Conservation (phyloP, 2,888 invertebrate genomes). For the Eumerus sabulonum region DNA sequence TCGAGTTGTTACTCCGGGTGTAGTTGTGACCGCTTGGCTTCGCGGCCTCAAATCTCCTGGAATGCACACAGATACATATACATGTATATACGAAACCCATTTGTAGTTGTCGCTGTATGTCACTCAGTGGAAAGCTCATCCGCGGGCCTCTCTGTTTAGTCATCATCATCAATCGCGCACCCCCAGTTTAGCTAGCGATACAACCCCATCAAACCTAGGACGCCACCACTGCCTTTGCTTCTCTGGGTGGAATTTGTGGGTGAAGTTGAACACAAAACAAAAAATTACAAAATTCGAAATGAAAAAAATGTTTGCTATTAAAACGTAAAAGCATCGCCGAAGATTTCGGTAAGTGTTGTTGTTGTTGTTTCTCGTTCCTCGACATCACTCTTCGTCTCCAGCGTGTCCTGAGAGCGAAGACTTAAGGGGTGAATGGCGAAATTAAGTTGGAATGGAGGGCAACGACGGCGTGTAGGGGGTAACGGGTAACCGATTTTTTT, state of each 20-base stretch:
- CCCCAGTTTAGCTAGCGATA: constrained; percentile 25
- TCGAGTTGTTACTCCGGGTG: constrained; percentile 24
- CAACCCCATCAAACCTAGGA: constrained; percentile 60
- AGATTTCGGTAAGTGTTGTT: constrained; percentile 66
- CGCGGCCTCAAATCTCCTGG: constrained; percentile 22
- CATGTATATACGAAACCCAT: neutral
- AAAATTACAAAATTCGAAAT: constrained; percentile 44
- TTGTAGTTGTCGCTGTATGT: constrained; percentile 46
- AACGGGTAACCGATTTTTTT: constrained; percentile 64
- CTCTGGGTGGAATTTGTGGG: no score
- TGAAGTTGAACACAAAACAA: neutral
- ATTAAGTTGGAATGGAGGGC: constrained; percentile 64
- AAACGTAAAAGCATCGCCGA: constrained; percentile 66
- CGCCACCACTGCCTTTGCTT: constrained; percentile 6
- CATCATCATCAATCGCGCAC: constrained; percentile 66
- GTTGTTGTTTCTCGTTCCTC: constrained; percentile 43
- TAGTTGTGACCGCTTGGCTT: neutral
- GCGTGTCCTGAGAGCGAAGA: constrained; percentile 58
- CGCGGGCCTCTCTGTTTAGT: constrained; percentile 55
- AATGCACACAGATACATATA: constrained; percentile 28
- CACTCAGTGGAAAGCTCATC: constrained; percentile 53
- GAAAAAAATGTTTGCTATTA: constrained; percentile 68
- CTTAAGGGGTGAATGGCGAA: constrained; percentile 65
- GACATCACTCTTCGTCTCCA: constrained; percentile 37
- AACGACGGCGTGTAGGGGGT: constrained; percentile 15